phyloP scores from a whole-genome alignment of 2,888 invertebrate species.

The Caenorhabditis wallacei region DNA sequence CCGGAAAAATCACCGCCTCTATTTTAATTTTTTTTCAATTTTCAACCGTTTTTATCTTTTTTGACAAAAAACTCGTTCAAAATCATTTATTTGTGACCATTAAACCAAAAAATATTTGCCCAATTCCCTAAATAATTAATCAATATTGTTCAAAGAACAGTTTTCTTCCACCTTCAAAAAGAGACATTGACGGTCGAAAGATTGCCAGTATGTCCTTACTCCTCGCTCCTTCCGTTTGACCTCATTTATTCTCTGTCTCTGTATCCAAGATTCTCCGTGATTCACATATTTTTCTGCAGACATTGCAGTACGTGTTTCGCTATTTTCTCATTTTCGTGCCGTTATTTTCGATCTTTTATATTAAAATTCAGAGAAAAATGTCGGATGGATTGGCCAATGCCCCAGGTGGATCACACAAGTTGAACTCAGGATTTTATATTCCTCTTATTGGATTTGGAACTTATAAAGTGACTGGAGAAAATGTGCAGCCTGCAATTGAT shows the following conservation, averaged over 20 bases:
- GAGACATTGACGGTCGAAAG: neutral
- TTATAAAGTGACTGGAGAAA: slow-evolving; percentile 76
- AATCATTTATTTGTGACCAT: too few relatives aligned
- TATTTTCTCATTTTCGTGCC: neutral
- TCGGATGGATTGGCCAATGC: slow-evolving; percentile 56
- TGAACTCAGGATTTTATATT: slow-evolving; percentile 78
- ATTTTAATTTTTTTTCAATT: too few relatives aligned
- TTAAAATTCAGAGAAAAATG: slow-evolving; percentile 46
- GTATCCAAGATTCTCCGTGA: neutral
- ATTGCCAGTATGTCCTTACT: neutral
- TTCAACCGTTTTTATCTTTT: too few relatives aligned
- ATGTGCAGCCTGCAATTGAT: slow-evolving; percentile 77
- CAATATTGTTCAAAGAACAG: neutral
- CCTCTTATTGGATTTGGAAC: slow-evolving; percentile 82
- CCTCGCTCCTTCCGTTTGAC: slow-evolving; percentile 5
- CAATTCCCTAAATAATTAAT: neutral
- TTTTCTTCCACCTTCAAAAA: neutral
- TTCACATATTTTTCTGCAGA: neutral
- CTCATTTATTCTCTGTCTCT: neutral
- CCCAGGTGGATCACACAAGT: slow-evolving; percentile 63
- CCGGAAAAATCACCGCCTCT: too few relatives aligned
- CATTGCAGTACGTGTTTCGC: slow-evolving; percentile 2
- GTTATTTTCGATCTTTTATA: neutral
- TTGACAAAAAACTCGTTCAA: too few relatives aligned
- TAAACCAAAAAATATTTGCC: neutral